Percentiles rank a stretch among this genome's conserved stretches.
Conservation (phyloP, 2,113 vertebrate genomes). For the Trogon melanurus region DNA sequence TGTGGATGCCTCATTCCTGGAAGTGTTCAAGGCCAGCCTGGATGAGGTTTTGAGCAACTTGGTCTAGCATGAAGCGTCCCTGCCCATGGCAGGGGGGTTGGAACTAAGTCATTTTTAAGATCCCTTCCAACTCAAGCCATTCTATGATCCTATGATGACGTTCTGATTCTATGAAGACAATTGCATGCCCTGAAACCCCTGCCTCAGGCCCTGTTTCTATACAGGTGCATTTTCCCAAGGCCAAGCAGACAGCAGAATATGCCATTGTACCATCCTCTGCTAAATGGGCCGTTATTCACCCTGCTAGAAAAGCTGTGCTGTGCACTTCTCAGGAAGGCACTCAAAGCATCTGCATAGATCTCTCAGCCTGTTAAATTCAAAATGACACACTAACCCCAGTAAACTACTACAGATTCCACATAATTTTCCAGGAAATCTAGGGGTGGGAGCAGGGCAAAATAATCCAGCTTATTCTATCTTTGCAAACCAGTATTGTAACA, state of each 20-base stretch:
- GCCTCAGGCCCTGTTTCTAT: neutral
- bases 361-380: constrained; percentile 14
- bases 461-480: neutral
- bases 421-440: constrained; percentile 21
- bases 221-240: neutral
- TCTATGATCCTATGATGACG: no score
- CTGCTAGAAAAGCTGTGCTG: neutral
- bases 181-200: neutral
- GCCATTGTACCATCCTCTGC: neutral
- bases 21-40: no score
- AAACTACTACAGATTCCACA: neutral
- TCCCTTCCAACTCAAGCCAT: no score
- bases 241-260: neutral
- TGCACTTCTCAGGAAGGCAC: neutral
- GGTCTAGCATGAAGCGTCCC: no score
- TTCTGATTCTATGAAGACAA: neutral
- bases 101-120: no score
- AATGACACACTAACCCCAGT: neutral
- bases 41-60: no score
- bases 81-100: no score
- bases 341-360: neutral
- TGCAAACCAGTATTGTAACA: neutral
- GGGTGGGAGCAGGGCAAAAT: neutral
- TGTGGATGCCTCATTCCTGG: no score
- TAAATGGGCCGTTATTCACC: neutral